A percentile compares a stretch with the other conserved stretches of the same genome.
Conservation (phyloP, 2,113 vertebrate species). For the Mixornis gularis region DNA sequence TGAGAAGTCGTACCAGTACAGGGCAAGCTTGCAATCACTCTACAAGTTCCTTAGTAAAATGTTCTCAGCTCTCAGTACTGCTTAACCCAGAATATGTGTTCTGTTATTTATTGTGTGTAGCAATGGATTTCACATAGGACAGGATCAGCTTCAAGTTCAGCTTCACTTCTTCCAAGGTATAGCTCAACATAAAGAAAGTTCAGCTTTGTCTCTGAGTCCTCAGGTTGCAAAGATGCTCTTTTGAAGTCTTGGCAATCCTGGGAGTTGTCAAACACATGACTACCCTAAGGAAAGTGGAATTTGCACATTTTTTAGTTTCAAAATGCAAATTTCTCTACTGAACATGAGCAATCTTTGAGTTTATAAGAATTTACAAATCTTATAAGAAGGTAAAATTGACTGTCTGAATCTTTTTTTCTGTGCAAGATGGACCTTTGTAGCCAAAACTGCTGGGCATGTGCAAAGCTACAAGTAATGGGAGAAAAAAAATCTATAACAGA, state of each 20-base stretch:
- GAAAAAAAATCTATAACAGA: background rate
- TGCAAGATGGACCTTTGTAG: background rate
- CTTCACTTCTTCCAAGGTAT: background rate
- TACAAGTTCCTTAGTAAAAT: background rate
- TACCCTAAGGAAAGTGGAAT: background rate
- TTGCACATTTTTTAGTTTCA: background rate
- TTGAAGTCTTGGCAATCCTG: background rate
- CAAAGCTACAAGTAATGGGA: background rate
- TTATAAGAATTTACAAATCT: background rate
- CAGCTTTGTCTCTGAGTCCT: background rate
- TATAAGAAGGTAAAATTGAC: background rate
- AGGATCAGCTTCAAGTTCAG: background rate
- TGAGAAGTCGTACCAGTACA: background rate
- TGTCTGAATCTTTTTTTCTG: background rate
- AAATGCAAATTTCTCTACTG: background rate
- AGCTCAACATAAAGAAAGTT: background rate
- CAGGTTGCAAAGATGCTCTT: background rate
- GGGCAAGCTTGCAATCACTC: background rate
- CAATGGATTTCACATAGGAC: background rate
- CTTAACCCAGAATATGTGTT: background rate
- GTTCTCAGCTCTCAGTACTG: background rate
- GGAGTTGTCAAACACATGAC: background rate
- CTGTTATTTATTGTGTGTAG: background rate
- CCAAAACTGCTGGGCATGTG: background rate
- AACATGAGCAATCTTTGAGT: background rate